phyloP scores from a whole-genome alignment of 2,797 vertebrate species.

The Cryptoblepharus egeriae region DNA sequence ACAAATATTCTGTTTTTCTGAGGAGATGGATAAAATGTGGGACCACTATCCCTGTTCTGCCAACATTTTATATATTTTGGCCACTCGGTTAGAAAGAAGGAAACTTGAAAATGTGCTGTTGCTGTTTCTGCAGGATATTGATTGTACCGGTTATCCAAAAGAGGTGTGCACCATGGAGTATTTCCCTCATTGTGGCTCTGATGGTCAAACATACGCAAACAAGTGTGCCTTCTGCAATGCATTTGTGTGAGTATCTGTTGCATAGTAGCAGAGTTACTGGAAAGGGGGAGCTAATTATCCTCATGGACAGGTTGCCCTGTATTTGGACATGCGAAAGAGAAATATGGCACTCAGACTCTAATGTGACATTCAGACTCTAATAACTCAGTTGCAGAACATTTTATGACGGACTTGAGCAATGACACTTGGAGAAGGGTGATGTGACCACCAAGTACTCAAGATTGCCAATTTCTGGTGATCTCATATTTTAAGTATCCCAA shows the following conservation, averaged over 20 bases:
- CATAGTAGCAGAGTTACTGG: no score
- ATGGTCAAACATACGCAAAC: constrained; percentile 46
- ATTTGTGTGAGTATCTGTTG: constrained; percentile 40
- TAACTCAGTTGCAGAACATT: not conserved
- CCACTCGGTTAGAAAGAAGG: not conserved
- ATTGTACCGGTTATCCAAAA: rapidly evolving
- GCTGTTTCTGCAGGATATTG: constrained; percentile 6
- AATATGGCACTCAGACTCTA: not conserved
- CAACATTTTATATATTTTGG: no score
- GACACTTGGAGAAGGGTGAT: not conserved
- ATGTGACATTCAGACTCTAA: not conserved
- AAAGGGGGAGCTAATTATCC: no score
- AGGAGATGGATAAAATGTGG: no score
- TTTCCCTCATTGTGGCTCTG: constrained; percentile 33
- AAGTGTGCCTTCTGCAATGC: constrained; percentile 51
- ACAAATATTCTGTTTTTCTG: no score
- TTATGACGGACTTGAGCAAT: not conserved
- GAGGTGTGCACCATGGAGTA: rapidly evolving
- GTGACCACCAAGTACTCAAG: not conserved
- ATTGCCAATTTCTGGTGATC: no score
- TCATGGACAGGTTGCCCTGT: no score
- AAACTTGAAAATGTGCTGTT: not conserved
- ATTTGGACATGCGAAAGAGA: no score
- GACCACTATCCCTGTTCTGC: no score
- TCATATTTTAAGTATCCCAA: not conserved